Base-by-base conservation (phyloP, 2,888 invertebrate genomes). In the Melanostoma scalare region DNA sequence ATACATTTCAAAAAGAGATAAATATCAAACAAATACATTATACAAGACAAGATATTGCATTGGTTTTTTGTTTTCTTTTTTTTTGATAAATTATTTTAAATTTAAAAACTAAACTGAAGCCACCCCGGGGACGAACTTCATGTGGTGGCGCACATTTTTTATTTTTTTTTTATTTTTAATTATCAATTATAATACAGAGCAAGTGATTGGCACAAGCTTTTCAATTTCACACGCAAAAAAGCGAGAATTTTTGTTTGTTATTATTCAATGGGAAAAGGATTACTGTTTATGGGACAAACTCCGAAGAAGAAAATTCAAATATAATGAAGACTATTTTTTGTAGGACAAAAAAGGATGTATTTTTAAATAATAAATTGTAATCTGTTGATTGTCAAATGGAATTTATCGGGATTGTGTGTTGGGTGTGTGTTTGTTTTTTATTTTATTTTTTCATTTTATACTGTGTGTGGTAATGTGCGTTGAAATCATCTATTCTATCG, bases 191-290 rank as follows among this genome's bases (percentile, higher is more conserved):
- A 53, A 53, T 61, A 50, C 31, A 74, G 33, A 46, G 42, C n/a
- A 61, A 55, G 48, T 61, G 33, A 80, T 80, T 71, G 69, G 46
- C 65, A 67, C 58, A 60, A 36, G 75, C 58, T 81, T 76, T 67
- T 40, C 71, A 71, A 81, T 63, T 68, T 74, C 10, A 75, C 69
- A 75, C 63, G 50, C 63, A 69, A 63, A 42, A 74, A 55, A 56
- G 74, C 60, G 50, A 71, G 65, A 55, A 38, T 63, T 48, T 55
- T 56, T 46, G 30, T 73, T 20, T 40, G 2, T 75, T 65, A 44
- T 42, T 67, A 31, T 20, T 35, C 52, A 31, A 53, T 2, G 20
- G 5, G 2, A 69, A 36, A 56, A 58, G 40, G 33, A 50, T 10
- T 58, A 46, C 46, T 48, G 31, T 76, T 69, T 69, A 58, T 58